phyloP scores from a whole-genome alignment of 2,113 vertebrate species.

The Geococcyx californianus region DNA sequence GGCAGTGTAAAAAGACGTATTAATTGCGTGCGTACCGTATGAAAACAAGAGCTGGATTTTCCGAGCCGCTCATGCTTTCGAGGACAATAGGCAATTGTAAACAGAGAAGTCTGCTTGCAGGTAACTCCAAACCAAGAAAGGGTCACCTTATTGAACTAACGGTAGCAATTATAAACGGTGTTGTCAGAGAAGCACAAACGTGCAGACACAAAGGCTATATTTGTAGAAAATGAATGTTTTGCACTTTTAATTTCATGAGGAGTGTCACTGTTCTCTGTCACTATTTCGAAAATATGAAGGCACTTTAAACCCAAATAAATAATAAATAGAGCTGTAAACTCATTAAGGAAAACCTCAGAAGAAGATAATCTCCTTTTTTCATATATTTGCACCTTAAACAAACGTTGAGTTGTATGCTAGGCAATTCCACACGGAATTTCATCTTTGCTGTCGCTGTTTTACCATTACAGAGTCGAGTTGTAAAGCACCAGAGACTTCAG shows the following conservation, averaged over 20 bases:
- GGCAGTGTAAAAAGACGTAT: background rate
- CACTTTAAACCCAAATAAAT: background rate
- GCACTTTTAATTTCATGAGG: background rate
- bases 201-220: background rate
- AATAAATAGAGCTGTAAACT: background rate
- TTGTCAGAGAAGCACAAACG: background rate
- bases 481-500: conserved; percentile 45
- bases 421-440: background rate
- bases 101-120: background rate
- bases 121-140: background rate
- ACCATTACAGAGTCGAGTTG: background rate
- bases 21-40: background rate
- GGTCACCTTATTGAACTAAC: background rate
- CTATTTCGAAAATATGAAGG: background rate
- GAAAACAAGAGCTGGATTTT: background rate
- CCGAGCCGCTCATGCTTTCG: background rate
- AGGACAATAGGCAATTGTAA: background rate
- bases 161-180: background rate
- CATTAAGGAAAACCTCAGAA: background rate
- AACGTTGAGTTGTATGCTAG: background rate
- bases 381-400: background rate
- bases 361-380: background rate
- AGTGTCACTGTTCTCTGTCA: background rate
- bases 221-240: background rate
- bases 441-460: background rate